These are phyloP conservation scores for Saturnia pavonia DNA, from an alignment of 2,888 invertebrate species.

Conservation along the genomic window DNA sequence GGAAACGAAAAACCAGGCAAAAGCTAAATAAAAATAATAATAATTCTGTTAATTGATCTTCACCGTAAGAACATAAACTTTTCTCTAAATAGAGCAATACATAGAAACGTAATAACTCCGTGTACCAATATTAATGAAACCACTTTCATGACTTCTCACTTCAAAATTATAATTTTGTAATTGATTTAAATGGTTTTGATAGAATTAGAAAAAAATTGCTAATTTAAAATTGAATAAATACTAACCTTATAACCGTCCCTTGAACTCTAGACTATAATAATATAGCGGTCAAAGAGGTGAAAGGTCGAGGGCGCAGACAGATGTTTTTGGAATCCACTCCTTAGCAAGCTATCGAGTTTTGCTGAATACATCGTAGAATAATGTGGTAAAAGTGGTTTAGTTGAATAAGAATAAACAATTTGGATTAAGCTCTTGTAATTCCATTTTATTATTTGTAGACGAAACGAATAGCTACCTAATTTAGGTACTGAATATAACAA, in stretches of 20 bases:
- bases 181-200: not conserved
- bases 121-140: too few species aligned
- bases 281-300: conserved; percentile 38
- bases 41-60: not conserved
- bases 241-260: conserved; percentile 27
- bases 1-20: too few species aligned
- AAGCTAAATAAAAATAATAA: not conserved
- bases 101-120: too few species aligned
- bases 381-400: not conserved
- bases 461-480: not conserved
- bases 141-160: not conserved
- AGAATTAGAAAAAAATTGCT: not conserved
- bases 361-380: conserved; percentile 13
- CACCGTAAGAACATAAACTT: not conserved
- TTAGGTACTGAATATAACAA: not conserved
- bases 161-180: conserved; percentile 14
- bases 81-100: not conserved
- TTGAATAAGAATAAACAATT: conserved; percentile 11
- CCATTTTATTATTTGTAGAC: not conserved
- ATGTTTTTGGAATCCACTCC: conserved; percentile 38
- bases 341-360: conserved; percentile 32
- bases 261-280: conserved; percentile 28
- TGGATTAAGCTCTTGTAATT: not conserved
- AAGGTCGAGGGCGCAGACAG: conserved; percentile 54
- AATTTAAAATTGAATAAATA: not conserved